phyloP scores from a whole-genome alignment of 1,140 invertebrate genomes.

The Drosophila chauvacae region DNA sequence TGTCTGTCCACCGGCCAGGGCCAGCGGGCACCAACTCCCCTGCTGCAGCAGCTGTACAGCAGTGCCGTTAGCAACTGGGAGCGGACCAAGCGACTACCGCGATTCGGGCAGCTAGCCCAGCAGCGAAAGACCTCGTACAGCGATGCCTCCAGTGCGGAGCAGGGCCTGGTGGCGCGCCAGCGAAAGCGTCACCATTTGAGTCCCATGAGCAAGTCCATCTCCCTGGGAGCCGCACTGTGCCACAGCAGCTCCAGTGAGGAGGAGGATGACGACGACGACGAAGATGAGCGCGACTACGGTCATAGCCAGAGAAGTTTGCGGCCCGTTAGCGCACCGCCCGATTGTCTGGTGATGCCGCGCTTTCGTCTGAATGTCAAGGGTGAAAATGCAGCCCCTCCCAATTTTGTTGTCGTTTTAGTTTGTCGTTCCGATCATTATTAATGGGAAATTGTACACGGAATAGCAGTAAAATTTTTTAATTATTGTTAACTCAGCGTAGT shows the following conservation, averaged over 20 bases:
- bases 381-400: slow-evolving; percentile 34
- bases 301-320: slow-evolving; percentile 25
- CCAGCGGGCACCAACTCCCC: slow-evolving; percentile 84
- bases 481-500: background rate
- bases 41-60: slow-evolving; percentile 86
- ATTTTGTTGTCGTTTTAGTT: slow-evolving; percentile 17
- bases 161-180: slow-evolving; percentile 12
- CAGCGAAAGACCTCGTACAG: slow-evolving; percentile 50
- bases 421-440: background rate
- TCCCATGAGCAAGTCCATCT: slow-evolving; percentile 67
- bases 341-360: slow-evolving; percentile 53
- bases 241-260: slow-evolving; percentile 67
- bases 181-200: slow-evolving; percentile 39
- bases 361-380: slow-evolving; percentile 75
- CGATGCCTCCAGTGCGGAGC: slow-evolving; percentile 65
- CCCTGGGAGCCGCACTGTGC: slow-evolving; percentile 46
- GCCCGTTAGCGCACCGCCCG: slow-evolving; percentile 73
- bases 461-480: background rate
- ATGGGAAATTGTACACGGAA: slow-evolving; percentile 1
- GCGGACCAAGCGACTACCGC: slow-evolving; percentile 68
- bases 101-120: slow-evolving; percentile 38
- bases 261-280: slow-evolving; percentile 47
- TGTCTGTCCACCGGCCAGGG: slow-evolving; percentile 45
- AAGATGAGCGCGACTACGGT: slow-evolving; percentile 25
- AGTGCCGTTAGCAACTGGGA: slow-evolving; percentile 86